Conservation (phyloP, 2,113 vertebrate genomes). For the Columba janthina region DNA sequence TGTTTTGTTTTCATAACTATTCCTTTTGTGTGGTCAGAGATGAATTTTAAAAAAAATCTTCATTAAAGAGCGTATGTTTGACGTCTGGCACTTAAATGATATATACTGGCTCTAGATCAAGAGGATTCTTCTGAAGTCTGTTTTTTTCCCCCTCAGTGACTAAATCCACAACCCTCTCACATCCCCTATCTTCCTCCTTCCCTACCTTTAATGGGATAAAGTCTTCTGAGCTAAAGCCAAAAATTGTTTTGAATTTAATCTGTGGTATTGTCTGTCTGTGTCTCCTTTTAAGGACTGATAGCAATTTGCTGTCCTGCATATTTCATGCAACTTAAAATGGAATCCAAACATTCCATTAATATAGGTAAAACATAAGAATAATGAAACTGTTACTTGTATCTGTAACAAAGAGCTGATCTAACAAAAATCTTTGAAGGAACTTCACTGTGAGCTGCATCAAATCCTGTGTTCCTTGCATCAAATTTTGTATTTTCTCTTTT, state of each 20-base stretch:
- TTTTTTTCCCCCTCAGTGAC: background rate
- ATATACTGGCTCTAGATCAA: background rate
- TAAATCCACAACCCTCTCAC: background rate
- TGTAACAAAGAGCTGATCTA: background rate
- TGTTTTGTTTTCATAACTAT: background rate
- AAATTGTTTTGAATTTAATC: conserved; percentile 6
- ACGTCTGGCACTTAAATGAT: background rate
- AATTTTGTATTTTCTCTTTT: background rate
- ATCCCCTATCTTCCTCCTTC: background rate
- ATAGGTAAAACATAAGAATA: background rate
- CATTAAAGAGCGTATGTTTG: background rate
- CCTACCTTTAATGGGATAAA: background rate
- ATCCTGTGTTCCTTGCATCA: background rate
- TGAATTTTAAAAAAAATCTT: background rate
- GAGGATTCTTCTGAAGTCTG: background rate
- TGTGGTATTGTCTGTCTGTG: background rate
- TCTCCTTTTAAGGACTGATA: background rate
- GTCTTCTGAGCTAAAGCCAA: background rate
- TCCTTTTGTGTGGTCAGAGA: background rate
- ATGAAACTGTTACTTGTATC: background rate
- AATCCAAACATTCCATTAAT: background rate
- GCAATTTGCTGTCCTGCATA: background rate
- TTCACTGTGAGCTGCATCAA: background rate
- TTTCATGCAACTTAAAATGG: background rate
- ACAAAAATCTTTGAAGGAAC: background rate